Conservation (phyloP, 2,797 vertebrate species). For the Stomatorhinus walkeri region DNA sequence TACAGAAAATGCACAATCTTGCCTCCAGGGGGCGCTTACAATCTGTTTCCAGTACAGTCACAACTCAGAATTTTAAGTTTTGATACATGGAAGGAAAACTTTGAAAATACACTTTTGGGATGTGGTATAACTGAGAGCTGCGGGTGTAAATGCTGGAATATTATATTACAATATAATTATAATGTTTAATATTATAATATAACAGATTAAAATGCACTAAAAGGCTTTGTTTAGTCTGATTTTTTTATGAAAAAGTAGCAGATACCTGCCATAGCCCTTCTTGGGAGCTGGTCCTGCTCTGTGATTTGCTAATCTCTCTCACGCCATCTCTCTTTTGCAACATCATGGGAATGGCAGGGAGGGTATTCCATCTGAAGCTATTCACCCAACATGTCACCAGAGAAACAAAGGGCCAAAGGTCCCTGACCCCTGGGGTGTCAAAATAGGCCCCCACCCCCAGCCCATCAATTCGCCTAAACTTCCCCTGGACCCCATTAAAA, state of each 20-base stretch:
- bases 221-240: background rate
- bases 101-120: background rate
- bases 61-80: background rate
- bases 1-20: background rate
- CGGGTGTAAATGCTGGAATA: background rate
- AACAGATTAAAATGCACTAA: background rate
- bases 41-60: background rate
- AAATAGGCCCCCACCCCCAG: background rate
- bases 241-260: background rate
- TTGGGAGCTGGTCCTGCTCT: background rate
- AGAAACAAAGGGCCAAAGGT: conserved; percentile 2
- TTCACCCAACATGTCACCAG: conserved; percentile 1
- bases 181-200: background rate
- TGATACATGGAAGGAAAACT: background rate
- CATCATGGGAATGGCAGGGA: background rate
- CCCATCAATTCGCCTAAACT: background rate
- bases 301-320: background rate
- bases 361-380: background rate
- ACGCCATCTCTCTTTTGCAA: background rate
- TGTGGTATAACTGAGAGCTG: background rate
- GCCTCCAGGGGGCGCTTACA: background rate
- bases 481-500: conserved; percentile 6
- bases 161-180: background rate
- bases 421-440: conserved; percentile 1
- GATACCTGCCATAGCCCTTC: background rate